phyloP scores from a whole-genome alignment of 2,113 vertebrate species.

The Plestiodon gilberti region DNA sequence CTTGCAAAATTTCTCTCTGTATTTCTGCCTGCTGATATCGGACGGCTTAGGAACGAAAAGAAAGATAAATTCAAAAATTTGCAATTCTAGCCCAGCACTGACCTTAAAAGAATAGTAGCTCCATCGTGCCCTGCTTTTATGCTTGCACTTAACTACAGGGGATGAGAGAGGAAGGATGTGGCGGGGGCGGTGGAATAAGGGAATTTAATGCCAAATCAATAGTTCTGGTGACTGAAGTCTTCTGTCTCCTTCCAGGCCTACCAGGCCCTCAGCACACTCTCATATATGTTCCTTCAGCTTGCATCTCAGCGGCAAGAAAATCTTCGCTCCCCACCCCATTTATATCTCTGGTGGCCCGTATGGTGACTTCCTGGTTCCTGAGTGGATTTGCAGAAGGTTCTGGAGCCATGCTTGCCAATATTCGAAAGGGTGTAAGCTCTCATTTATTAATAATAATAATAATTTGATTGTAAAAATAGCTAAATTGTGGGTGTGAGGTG shows the following conservation, averaged over 20 bases:
- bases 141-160: constrained; percentile 12
- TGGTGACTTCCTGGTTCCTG: not conserved
- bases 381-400: not conserved
- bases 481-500: too few relatives aligned
- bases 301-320: not conserved
- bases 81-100: not conserved
- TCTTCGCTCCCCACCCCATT: rapidly evolving
- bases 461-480: not conserved
- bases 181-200: not conserved
- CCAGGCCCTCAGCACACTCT: too few relatives aligned
- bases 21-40: not conserved
- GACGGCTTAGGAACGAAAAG: not conserved
- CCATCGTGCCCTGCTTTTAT: constrained; percentile 1
- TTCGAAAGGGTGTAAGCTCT: not conserved
- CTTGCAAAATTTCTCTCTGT: too few relatives aligned
- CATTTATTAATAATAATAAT: not conserved
- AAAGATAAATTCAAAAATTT: not conserved
- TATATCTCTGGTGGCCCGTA: not conserved
- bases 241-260: not conserved
- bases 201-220: constrained; percentile 29
- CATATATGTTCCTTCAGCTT: too few relatives aligned
- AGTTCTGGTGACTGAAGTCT: constrained; percentile 13
- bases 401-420: too few relatives aligned
- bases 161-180: not conserved
- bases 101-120: not conserved